These are phyloP conservation scores for Fulmarus glacialis DNA, from an alignment of 2,113 vertebrate species.

Conservation along the genomic window DNA sequence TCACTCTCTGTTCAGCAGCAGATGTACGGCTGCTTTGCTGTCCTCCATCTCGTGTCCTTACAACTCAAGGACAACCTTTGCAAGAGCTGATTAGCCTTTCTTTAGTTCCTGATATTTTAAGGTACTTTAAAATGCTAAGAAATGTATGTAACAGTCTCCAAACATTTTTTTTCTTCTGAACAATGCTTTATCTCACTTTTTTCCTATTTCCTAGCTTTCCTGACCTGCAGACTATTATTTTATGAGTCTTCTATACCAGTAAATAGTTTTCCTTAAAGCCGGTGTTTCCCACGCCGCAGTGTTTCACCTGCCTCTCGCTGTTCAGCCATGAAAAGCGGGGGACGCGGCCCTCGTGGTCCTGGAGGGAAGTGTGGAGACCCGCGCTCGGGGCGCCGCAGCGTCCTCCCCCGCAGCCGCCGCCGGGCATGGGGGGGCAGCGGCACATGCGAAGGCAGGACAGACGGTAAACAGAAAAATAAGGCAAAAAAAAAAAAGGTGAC, in stretches of 20 bases:
- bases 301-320: neutral
- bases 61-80: neutral
- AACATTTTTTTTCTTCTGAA: neutral
- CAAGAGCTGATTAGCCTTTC: neutral
- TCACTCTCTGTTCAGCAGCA: neutral
- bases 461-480: neutral
- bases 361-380: too few species aligned
- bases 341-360: accelerated
- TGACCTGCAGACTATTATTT: neutral
- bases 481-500: neutral
- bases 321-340: neutral
- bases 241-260: accelerated
- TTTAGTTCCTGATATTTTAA: neutral
- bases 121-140: neutral
- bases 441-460: neutral
- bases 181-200: neutral
- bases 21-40: accelerated
- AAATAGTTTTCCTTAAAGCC: neutral
- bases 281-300: too few species aligned
- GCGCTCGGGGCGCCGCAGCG: too few species aligned
- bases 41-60: neutral
- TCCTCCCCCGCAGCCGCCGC: neutral
- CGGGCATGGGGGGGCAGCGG: neutral
- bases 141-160: accelerated
- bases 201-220: neutral